Percentiles rank a stretch among this genome's conserved stretches.
Conservation (phyloP, 2,888 invertebrate species). For the Suillia variegata region DNA sequence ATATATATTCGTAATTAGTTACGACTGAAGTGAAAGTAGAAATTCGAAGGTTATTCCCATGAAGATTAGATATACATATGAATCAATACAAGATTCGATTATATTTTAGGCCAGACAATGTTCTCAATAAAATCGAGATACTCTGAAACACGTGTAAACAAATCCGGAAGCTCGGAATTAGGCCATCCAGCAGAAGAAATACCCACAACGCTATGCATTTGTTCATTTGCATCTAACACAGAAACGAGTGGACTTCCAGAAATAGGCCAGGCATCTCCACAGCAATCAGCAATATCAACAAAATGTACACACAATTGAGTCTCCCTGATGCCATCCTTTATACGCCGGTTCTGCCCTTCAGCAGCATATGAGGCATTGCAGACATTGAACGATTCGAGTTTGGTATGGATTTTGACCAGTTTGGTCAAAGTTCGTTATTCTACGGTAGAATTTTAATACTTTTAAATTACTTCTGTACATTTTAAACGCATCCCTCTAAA, state of each 20-base stretch:
- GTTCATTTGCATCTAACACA: slow-evolving; percentile 31
- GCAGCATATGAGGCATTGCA: not conserved
- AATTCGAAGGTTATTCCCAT: too few relatives aligned
- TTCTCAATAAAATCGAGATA: slow-evolving; percentile 55
- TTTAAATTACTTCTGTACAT: too few relatives aligned
- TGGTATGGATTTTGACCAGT: not conserved
- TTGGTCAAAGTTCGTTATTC: not conserved
- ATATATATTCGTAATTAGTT: too few relatives aligned
- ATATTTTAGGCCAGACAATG: too few relatives aligned
- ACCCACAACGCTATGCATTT: slow-evolving; percentile 45
- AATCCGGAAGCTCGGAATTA: slow-evolving; percentile 47
- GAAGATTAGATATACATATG: too few relatives aligned
- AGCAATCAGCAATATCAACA: slow-evolving; percentile 54
- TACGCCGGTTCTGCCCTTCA: too few relatives aligned
- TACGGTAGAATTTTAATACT: too few relatives aligned
- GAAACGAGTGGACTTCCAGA: slow-evolving; percentile 54
- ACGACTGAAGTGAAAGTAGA: too few relatives aligned
- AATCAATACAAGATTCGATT: too few relatives aligned
- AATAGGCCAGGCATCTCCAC: slow-evolving; percentile 55
- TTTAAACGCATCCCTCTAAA: too few relatives aligned
- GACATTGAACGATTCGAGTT: not conserved
- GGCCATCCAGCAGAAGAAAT: slow-evolving; percentile 53
- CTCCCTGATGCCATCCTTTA: not conserved
- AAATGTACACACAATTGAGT: too few relatives aligned
- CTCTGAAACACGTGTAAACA: slow-evolving; percentile 53